Evolutionary conservation across 2,113 vertebrate species (phyloP), one percentile per base, ranked within the genome.

Genomic region (Nothocercus julius): DNA sequence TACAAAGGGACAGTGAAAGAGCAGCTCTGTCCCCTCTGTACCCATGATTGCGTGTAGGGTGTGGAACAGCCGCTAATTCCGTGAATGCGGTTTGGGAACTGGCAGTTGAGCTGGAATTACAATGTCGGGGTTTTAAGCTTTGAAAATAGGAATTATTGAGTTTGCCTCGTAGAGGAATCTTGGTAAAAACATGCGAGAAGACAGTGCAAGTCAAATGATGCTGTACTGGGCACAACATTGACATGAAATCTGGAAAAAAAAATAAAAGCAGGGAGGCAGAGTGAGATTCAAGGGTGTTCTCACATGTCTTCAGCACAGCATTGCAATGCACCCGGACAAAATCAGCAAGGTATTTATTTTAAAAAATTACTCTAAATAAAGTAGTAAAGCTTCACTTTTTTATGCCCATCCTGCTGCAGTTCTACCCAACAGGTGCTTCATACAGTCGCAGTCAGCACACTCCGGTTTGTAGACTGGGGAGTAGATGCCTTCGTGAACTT

Each of bases 51-150:
- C 56, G 2, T 15, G 5, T 58, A 68, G 85, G 76, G 83, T 79
- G 82, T 94, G 83, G 69, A 92, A 66, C 56, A 66, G 61, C 56
- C 51, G 58, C 25, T 27, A 83, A 66, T 30, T 45, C 68, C 44
- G 16, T 13, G 49, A 82, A 12, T 0, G 3, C 59, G 75, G 68
- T 17, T 7, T 24, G 38, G 61, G 80, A 82, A 40, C 56, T 49
- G 56, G 42, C 75, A 81, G 85, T 83, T 73, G 53, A 21, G 83
- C 85, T 95, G 56, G 83, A 94, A 78, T 79, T 79, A 45, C 83
- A 44, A 1, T 93, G 11, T 61, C 72, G 42, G 78, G 40, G 6
- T 88, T 53, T 3, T 49, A 84, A 91, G 49, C 24, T 38, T 28
- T 27, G 53, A 36, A 54, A 24, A 7, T 63, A 11, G 25, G 30